These are phyloP conservation scores for Nannobrachium achirus DNA, from an alignment of 2,113 vertebrate genomes.

Conservation along the genomic window DNA sequence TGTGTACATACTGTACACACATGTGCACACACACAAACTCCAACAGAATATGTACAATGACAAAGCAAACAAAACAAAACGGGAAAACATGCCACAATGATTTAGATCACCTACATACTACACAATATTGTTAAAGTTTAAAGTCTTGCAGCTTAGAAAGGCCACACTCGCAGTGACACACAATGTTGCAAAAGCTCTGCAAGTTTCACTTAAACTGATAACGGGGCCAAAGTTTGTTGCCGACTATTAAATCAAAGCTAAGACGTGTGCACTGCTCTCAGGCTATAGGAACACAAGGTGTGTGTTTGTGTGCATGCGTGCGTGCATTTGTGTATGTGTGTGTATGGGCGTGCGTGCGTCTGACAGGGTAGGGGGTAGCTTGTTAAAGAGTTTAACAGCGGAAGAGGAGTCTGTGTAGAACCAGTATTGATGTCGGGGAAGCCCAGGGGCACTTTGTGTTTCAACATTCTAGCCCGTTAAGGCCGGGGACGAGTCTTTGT, in stretches of 20 bases:
- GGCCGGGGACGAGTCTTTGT: too few relatives aligned
- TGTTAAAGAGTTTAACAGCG: slow-evolving; percentile 73
- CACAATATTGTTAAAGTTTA: too few relatives aligned
- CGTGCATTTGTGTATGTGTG: slow-evolving; percentile 15
- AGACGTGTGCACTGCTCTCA: too few relatives aligned
- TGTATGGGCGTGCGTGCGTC: slow-evolving; percentile 2
- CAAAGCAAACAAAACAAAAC: slow-evolving; percentile 71
- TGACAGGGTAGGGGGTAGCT: slow-evolving; percentile 51
- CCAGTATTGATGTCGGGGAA: slow-evolving; percentile 76
- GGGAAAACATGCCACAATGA: slow-evolving; percentile 75
- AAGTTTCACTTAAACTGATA: too few relatives aligned
- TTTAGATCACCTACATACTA: too few relatives aligned
- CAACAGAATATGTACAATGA: too few relatives aligned
- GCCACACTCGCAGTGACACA: not conserved
- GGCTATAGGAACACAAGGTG: not conserved
- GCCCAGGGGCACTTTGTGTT: slow-evolving; percentile 75
- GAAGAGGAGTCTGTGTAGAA: slow-evolving; percentile 71
- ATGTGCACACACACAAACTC: slow-evolving; percentile 4
- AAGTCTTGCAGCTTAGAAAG: too few relatives aligned
- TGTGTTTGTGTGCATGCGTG: slow-evolving; percentile 4
- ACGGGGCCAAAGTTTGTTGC: too few relatives aligned
- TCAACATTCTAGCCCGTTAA: too few relatives aligned
- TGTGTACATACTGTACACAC: not conserved
- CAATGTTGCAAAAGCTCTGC: slow-evolving; percentile 37
- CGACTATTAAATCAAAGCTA: too few relatives aligned